phyloP scores from a whole-genome alignment of 1,140 invertebrate species.

The Chlorops oryzae region DNA sequence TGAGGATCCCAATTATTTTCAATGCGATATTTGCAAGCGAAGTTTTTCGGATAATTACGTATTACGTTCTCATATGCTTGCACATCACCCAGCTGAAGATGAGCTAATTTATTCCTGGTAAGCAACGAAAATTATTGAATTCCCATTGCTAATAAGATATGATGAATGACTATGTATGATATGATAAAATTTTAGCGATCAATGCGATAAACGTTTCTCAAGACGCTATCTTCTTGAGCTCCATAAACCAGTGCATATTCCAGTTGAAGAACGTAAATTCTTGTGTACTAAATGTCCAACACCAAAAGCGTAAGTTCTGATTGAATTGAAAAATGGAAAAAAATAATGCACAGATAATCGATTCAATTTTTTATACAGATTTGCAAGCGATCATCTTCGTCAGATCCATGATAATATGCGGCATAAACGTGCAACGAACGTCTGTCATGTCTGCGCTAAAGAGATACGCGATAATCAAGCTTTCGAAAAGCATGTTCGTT shows the following conservation, averaged over 20 bases:
- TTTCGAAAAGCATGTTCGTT: slow-evolving; percentile 42
- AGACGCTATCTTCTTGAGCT: slow-evolving; percentile 32
- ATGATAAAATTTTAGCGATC: no score
- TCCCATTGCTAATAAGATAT: no score
- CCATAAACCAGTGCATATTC: slow-evolving; percentile 41
- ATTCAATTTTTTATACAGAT: slow-evolving; percentile 21
- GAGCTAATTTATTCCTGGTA: slow-evolving; percentile 37
- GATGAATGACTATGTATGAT: no score
- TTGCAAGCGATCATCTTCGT: slow-evolving; percentile 37
- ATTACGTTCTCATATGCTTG: slow-evolving; percentile 33
- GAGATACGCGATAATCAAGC: slow-evolving; percentile 39
- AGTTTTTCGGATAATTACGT: slow-evolving; percentile 36
- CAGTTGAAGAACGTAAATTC: slow-evolving; percentile 32
- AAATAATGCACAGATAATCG: neutral
- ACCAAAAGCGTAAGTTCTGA: slow-evolving; percentile 29
- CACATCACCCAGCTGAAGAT: slow-evolving; percentile 35
- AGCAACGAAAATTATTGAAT: no score
- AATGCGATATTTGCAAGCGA: slow-evolving; percentile 39
- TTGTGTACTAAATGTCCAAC: slow-evolving; percentile 35
- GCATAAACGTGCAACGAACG: slow-evolving; percentile 33
- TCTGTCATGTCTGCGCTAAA: slow-evolving; percentile 43
- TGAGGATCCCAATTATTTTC: slow-evolving; percentile 41
- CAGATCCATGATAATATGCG: slow-evolving; percentile 39
- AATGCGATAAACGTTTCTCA: slow-evolving; percentile 39
- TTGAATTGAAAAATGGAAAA: neutral